Evolutionary conservation across 2,797 vertebrate genomes (phyloP).

Genomic region (Crocidura indochinensis): DNA sequence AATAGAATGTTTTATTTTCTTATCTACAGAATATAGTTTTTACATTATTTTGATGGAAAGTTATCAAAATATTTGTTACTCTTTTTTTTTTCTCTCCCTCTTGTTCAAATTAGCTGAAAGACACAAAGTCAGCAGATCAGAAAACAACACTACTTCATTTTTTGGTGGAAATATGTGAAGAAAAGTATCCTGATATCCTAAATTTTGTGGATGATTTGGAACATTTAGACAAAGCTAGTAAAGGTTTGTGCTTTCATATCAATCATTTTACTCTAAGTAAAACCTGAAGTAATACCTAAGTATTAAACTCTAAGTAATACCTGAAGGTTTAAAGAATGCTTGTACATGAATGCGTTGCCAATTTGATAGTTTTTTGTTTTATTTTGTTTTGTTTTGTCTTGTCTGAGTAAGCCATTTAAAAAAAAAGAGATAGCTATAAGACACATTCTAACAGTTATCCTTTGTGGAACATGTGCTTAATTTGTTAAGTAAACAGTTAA

Average conservation of each 20-base stretch:
- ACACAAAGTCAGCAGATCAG: conserved; percentile 97
- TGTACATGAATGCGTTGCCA: conserved; percentile 33
- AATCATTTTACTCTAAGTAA: not conserved
- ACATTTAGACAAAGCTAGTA: conserved; percentile 97
- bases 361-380: conserved; percentile 36
- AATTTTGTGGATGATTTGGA: conserved; percentile 95
- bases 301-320: not conserved
- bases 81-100: conserved; percentile 62
- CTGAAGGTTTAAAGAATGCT: conserved; percentile 17
- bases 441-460: conserved; percentile 27
- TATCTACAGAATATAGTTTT: conserved; percentile 27
- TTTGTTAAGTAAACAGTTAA: conserved; percentile 29
- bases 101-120: conserved; percentile 93
- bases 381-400: not conserved
- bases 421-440: not conserved
- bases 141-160: conserved; percentile 97
- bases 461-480: not conserved
- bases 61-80: conserved; percentile 71
- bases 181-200: conserved; percentile 94
- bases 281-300: too few relatives aligned
- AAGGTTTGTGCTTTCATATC: conserved; percentile 92
- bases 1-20: conserved; percentile 27
- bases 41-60: conserved; percentile 1
- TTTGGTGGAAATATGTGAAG: conserved; percentile 96
- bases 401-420: conserved; percentile 38